phyloP scores from a whole-genome alignment of 2,797 vertebrate species.

The Tenualosa ilisha region DNA sequence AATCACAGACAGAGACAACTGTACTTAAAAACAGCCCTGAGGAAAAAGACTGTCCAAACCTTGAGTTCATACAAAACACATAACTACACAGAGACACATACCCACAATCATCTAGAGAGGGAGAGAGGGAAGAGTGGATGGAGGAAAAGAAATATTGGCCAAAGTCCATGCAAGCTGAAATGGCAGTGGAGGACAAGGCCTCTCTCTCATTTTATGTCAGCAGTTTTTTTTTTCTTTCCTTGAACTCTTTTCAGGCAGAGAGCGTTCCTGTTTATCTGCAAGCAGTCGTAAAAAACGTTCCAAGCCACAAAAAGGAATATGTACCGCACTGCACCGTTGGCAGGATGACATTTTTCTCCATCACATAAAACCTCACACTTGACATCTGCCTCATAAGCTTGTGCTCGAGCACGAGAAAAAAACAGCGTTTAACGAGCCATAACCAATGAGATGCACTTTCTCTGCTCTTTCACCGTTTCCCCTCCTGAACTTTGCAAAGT shows the following conservation, averaged over 20 bases:
- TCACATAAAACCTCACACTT: background rate
- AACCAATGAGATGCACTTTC: background rate
- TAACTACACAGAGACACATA: background rate
- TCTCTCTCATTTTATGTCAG: slow-evolving; percentile 6
- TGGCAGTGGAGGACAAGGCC: slow-evolving; percentile 1
- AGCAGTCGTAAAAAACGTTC: background rate
- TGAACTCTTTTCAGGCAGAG: background rate
- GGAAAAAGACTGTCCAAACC: background rate
- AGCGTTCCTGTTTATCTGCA: background rate
- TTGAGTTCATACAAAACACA: background rate
- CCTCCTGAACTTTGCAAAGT: background rate
- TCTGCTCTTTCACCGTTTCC: background rate
- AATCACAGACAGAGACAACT: background rate
- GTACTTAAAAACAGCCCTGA: background rate
- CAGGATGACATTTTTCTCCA: background rate
- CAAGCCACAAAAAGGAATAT: background rate
- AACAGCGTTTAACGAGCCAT: background rate
- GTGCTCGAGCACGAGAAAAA: background rate
- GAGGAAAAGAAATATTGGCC: background rate
- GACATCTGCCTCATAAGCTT: background rate
- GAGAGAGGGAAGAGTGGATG: background rate
- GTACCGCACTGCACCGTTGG: background rate
- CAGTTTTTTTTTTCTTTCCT: background rate
- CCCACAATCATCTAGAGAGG: background rate
- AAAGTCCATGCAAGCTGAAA: background rate